Percentiles rank a stretch among this genome's conserved stretches.
These are phyloP conservation scores for Drosophila pegasa DNA, from an alignment of 2,888 invertebrate genomes.

Conservation along the genomic window DNA sequence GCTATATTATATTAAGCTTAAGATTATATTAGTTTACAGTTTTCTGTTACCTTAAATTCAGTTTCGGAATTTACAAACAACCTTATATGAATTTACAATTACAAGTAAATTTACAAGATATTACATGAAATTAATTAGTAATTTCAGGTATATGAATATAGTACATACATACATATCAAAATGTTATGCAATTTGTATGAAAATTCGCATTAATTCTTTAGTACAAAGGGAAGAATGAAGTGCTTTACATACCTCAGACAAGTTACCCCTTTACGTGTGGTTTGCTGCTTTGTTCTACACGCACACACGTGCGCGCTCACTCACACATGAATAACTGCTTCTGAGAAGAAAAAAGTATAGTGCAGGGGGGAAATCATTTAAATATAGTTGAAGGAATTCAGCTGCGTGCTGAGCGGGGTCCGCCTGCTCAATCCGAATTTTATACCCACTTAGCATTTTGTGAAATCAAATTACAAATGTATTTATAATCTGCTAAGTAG, in stretches of 20 bases:
- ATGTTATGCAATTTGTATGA: not conserved
- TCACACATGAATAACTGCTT: too few species aligned
- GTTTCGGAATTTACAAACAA: too few species aligned
- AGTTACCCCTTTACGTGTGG: not conserved
- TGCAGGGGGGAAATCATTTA: constrained; percentile 2
- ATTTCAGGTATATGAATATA: too few species aligned
- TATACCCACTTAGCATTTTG: constrained; percentile 6
- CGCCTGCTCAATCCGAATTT: constrained; percentile 8
- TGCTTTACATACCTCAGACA: not conserved
- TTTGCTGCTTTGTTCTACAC: constrained; percentile 1
- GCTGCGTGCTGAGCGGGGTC: constrained; percentile 1
- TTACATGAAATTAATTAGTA: too few species aligned
- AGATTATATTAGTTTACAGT: too few species aligned
- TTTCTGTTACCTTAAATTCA: too few species aligned
- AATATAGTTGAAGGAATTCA: constrained; percentile 10
- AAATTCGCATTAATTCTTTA: not conserved
- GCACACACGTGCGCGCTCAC: not conserved
- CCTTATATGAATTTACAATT: too few species aligned
- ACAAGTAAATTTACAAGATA: too few species aligned
- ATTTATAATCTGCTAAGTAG: constrained; percentile 20
- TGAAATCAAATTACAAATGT: constrained; percentile 18
- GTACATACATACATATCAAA: too few species aligned
- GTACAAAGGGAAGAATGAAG: not conserved
- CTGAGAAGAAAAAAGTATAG: not conserved
- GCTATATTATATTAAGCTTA: too few species aligned